Conservation (phyloP, 1,140 invertebrate genomes). For the Tetragnatha versicolor region DNA sequence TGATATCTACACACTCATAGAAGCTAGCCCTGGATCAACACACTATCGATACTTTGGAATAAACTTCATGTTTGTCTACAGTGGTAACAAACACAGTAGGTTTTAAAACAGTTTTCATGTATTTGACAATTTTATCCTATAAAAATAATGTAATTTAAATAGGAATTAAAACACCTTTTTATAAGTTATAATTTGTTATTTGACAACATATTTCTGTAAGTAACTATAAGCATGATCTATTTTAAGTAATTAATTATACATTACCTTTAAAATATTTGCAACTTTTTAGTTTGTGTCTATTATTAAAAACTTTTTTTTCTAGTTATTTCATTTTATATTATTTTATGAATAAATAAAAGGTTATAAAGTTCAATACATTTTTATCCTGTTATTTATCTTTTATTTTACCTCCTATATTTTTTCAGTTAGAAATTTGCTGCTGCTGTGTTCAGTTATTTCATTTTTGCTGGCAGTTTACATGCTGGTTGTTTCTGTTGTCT, state of each 20-base stretch:
- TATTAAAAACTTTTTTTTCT: not conserved
- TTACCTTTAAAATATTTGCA: too few species aligned
- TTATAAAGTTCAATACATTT: not conserved
- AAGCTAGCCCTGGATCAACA: conserved; percentile 83
- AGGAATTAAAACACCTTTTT: not conserved
- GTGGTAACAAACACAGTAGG: conserved; percentile 86
- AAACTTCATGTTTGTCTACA: conserved; percentile 93
- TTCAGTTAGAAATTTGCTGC: conserved; percentile 84
- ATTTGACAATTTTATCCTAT: too few species aligned
- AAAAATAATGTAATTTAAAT: not conserved
- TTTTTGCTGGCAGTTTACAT: conserved; percentile 77
- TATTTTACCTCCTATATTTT: conserved; percentile 57
- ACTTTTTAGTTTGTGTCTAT: not conserved
- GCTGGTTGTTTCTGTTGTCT: conserved; percentile 79
- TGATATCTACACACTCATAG: conserved; percentile 85
- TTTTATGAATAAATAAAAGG: not conserved
- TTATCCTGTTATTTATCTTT: not conserved
- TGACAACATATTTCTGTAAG: too few species aligned
- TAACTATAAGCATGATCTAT: too few species aligned
- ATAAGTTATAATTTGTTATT: too few species aligned
- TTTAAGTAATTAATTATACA: too few species aligned
- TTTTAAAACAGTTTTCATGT: not conserved
- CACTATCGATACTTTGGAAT: conserved; percentile 92
- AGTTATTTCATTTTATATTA: not conserved
- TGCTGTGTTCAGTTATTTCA: conserved; percentile 83